Conservation (phyloP, 2,797 vertebrate genomes). For the Lagorchestes hirsutus region DNA sequence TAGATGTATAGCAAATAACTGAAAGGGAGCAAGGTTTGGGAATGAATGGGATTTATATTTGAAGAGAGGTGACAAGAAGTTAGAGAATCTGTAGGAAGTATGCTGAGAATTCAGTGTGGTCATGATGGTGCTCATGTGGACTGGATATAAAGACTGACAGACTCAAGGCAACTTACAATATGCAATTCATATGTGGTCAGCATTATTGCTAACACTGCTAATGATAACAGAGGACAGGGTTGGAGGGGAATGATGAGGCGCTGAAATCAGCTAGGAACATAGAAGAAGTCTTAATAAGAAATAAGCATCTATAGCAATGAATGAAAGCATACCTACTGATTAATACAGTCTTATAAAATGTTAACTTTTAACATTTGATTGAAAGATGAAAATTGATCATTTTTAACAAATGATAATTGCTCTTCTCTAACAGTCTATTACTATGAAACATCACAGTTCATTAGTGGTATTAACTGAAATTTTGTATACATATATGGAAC, state of each 20-base stretch:
- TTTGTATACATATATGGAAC: neutral
- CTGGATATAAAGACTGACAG: neutral
- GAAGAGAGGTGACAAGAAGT: neutral
- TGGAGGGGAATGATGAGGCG: neutral
- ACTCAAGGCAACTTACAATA: neutral
- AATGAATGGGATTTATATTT: neutral
- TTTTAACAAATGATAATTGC: constrained; percentile 4
- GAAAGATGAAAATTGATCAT: constrained; percentile 33
- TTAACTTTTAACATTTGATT: neutral
- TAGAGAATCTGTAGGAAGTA: neutral
- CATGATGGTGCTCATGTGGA: neutral
- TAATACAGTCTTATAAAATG: neutral
- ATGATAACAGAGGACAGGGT: neutral
- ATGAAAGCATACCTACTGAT: neutral
- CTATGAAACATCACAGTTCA: constrained; percentile 23
- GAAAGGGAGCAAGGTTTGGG: too few species aligned
- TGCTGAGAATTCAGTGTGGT: neutral
- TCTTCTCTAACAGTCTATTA: neutral
- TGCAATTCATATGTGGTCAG: neutral
- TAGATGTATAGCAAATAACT: neutral
- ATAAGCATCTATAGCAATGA: neutral
- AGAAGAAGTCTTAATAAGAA: neutral
- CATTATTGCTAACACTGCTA: neutral
- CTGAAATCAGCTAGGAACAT: neutral
- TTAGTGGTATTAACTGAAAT: neutral